Conservation (phyloP, 2,113 vertebrate genomes). For the Capricornis sumatraensis region DNA sequence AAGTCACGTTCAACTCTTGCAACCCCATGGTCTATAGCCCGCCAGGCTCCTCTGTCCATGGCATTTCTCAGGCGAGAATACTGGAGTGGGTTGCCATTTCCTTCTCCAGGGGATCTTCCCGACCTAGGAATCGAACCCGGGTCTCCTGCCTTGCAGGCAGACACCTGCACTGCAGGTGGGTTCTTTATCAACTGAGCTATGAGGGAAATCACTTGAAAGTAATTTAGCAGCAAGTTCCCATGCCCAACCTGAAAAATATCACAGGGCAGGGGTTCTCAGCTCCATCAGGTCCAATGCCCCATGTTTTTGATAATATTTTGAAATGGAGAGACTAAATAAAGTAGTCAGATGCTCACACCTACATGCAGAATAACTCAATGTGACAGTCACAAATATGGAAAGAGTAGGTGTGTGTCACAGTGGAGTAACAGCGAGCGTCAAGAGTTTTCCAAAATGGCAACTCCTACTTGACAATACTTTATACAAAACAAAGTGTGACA, state of each 20-base stretch:
- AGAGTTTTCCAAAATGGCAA: not conserved
- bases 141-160: not conserved
- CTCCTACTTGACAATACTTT: not conserved
- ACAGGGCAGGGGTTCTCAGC: not conserved
- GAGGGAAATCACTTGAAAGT: not conserved
- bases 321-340: not conserved
- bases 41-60: not conserved
- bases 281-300: not conserved
- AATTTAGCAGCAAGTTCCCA: not conserved
- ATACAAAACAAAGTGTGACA: not conserved
- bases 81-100: not conserved
- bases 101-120: not conserved
- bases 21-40: not conserved
- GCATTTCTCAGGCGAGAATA: not conserved
- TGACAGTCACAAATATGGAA: not conserved
- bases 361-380: too few species aligned
- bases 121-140: rapidly evolving
- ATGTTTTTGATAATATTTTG: not conserved
- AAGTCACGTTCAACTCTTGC: not conserved
- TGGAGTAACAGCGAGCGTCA: not conserved
- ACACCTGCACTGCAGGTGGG: not conserved
- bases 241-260: not conserved
- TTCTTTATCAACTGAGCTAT: not conserved
- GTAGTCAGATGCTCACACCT: not conserved
- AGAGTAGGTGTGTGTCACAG: not conserved